phyloP scores from a whole-genome alignment of 2,797 vertebrate species.

The Lepus oiostolus region DNA sequence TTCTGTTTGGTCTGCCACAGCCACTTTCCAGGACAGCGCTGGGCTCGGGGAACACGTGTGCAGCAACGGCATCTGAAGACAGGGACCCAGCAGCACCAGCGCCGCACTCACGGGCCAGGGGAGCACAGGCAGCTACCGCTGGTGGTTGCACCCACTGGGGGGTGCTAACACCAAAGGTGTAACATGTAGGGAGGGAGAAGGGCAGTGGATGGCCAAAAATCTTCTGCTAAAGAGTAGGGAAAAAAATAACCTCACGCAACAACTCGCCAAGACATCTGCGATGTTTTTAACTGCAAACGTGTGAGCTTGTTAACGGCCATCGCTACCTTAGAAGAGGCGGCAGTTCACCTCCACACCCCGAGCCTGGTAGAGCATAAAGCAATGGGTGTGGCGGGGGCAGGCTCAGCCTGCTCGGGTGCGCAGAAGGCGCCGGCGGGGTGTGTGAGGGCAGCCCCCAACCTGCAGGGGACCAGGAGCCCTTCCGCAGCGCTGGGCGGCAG shows the following conservation, averaged over 20 bases:
- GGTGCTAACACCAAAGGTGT: background rate
- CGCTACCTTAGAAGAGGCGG: background rate
- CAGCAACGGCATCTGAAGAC: background rate
- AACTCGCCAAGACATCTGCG: background rate
- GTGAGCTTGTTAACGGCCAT: background rate
- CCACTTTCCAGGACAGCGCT: accelerated
- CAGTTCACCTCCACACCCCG: background rate
- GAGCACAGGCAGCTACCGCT: no score
- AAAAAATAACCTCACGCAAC: background rate
- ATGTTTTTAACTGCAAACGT: background rate
- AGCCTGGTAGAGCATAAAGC: background rate
- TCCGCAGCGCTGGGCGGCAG: no score
- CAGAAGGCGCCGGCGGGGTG: no score
- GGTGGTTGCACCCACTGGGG: background rate
- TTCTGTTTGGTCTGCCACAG: background rate
- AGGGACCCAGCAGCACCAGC: background rate
- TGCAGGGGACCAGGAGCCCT: no score
- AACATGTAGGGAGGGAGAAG: background rate
- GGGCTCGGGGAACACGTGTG: background rate
- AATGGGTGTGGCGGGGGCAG: background rate
- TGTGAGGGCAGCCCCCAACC: background rate
- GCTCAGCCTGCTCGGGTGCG: background rate
- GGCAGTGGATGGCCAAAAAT: background rate
- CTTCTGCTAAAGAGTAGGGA: background rate
- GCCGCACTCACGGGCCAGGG: background rate